Conservation (phyloP, 2,113 vertebrate species). For the Toxotes jaculatrix region DNA sequence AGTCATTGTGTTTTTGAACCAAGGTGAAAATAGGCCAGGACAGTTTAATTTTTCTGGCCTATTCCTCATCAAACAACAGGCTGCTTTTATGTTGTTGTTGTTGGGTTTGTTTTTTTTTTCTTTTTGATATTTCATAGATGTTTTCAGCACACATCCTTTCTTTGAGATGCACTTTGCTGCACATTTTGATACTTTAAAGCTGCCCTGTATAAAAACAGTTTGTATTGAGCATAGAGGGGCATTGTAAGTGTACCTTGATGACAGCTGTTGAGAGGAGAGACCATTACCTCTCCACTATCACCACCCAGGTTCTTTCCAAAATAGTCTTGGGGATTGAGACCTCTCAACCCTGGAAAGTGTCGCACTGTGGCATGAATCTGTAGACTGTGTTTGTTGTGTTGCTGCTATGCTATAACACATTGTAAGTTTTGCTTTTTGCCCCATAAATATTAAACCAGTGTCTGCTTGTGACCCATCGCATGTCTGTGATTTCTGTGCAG, state of each 20-base stretch:
- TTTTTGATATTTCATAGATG: constrained; percentile 27
- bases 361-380: constrained; percentile 6
- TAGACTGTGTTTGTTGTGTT: not conserved
- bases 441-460: not conserved
- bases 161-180: constrained; percentile 17
- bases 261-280: constrained; percentile 45
- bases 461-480: too few relatives aligned
- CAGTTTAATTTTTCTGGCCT: constrained; percentile 47
- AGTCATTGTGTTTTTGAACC: constrained; percentile 31
- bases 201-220: constrained; percentile 34
- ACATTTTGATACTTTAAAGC: constrained; percentile 17
- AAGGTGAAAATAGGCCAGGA: constrained; percentile 36
- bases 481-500: not conserved
- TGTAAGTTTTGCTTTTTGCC: not conserved
- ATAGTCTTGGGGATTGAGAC: constrained; percentile 12
- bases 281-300: constrained; percentile 43
- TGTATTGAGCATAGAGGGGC: constrained; percentile 20
- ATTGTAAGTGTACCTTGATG: constrained; percentile 38
- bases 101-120: not conserved
- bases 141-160: constrained; percentile 33
- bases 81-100: constrained; percentile 4
- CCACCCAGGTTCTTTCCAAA: not conserved
- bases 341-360: constrained; percentile 38
- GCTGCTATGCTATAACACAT: not conserved
- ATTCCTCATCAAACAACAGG: constrained; percentile 35